Percentiles rank a stretch among this genome's conserved stretches.
These are phyloP conservation scores for Hemiprocne comata DNA, from an alignment of 2,113 vertebrate species.

Conservation along the genomic window DNA sequence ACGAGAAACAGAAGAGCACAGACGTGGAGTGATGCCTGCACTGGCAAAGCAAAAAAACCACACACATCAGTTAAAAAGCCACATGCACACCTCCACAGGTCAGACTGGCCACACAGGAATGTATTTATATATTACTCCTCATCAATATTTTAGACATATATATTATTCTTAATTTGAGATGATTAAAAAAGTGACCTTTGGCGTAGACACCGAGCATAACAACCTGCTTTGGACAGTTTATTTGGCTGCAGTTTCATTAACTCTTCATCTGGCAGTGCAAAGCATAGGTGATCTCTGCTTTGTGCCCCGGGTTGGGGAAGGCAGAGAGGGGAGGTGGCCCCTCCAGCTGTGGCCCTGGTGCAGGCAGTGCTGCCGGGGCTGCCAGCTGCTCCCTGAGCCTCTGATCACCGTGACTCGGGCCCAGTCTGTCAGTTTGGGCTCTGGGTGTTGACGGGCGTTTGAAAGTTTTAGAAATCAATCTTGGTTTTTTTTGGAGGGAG, in stretches of 20 bases:
- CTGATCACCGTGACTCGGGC: background rate
- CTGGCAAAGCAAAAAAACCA: background rate
- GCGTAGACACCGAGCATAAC: background rate
- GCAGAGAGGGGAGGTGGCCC: background rate
- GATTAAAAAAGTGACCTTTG: background rate
- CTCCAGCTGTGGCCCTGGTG: background rate
- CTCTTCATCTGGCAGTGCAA: background rate
- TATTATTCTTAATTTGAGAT: background rate
- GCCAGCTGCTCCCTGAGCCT: background rate
- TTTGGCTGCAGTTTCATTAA: background rate
- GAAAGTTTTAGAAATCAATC: background rate
- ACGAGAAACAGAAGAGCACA: fast-evolving
- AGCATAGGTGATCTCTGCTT: background rate
- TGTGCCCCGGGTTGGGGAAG: background rate
- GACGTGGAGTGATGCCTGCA: background rate
- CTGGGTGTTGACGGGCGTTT: fast-evolving
- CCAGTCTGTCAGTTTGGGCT: background rate
- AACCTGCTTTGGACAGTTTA: fast-evolving
- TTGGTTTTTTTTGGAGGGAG: background rate
- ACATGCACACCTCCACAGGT: background rate
- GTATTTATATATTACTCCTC: background rate
- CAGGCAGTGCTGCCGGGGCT: background rate
- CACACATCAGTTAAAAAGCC: background rate
- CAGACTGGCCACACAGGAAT: background rate
- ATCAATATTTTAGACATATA: background rate